phyloP scores from a whole-genome alignment of 1,140 invertebrate genomes.

The Drosophila setifemur region DNA sequence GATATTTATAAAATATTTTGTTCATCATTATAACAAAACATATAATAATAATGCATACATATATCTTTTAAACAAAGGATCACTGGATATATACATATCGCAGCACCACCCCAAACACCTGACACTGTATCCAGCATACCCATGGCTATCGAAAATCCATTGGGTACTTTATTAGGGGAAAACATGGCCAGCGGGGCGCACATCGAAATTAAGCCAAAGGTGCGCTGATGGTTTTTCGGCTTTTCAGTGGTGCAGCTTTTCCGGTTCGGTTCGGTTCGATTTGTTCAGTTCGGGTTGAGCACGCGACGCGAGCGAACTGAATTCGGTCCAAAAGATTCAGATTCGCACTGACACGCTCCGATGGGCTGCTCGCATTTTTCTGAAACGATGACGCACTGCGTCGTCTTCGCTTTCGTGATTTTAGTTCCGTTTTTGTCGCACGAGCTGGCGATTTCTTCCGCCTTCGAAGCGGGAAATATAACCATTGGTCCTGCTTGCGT shows the following conservation, averaged over 20 bases:
- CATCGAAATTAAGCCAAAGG: slow-evolving; percentile 54
- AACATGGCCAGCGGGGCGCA: slow-evolving; percentile 35
- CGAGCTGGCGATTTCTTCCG: slow-evolving; percentile 18
- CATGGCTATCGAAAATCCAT: background rate
- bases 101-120: too few relatives aligned
- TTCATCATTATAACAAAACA: too few relatives aligned
- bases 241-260: slow-evolving; percentile 41
- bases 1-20: too few relatives aligned
- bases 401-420: slow-evolving; percentile 12
- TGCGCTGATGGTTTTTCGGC: slow-evolving; percentile 42
- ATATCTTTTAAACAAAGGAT: background rate
- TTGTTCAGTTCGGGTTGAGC: slow-evolving; percentile 56
- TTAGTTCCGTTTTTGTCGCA: slow-evolving; percentile 17
- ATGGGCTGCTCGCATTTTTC: slow-evolving; percentile 32
- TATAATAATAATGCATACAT: background rate
- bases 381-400: slow-evolving; percentile 59
- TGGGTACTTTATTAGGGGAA: slow-evolving; percentile 1
- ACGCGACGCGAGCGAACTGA: slow-evolving; percentile 42
- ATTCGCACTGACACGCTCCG: slow-evolving; percentile 42
- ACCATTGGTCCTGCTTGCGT: slow-evolving; percentile 21
- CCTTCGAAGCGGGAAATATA: background rate
- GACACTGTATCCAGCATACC: background rate
- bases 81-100: too few relatives aligned
- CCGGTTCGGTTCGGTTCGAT: slow-evolving; percentile 36
- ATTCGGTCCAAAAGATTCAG: slow-evolving; percentile 1